phyloP scores from a whole-genome alignment of 2,797 vertebrate species.

The Chaenodraco wilsoni region DNA sequence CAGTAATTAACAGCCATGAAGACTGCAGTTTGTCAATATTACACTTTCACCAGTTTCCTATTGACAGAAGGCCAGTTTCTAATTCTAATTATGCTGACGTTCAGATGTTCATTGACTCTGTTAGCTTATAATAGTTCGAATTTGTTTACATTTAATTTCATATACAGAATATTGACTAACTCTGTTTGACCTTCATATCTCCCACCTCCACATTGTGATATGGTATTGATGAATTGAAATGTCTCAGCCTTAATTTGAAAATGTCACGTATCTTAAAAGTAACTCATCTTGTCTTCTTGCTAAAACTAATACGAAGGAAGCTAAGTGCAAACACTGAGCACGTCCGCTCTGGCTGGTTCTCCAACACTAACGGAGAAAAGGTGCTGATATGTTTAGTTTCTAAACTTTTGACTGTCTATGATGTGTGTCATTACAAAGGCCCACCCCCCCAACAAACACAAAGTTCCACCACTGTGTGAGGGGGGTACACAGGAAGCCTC shows the following conservation, averaged over 20 bases:
- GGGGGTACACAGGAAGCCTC: slow-evolving; percentile 37
- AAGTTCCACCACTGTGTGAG: slow-evolving; percentile 53
- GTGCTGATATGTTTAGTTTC: slow-evolving; percentile 50
- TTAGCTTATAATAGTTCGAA: slow-evolving; percentile 1
- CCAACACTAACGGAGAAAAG: slow-evolving; percentile 38
- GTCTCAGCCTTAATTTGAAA: neutral
- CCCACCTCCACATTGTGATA: slow-evolving; percentile 2
- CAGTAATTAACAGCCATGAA: slow-evolving; percentile 15
- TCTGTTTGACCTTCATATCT: neutral
- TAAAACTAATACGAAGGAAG: slow-evolving; percentile 8
- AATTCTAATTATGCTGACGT: neutral
- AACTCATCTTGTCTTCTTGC: neutral
- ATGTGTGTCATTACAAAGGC: slow-evolving; percentile 50
- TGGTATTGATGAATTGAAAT: neutral
- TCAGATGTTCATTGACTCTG: neutral
- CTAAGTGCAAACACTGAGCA: slow-evolving; percentile 55
- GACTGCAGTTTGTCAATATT: neutral
- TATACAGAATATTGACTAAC: slow-evolving; percentile 4
- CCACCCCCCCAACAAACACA: slow-evolving; percentile 28
- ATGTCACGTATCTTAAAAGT: neutral
- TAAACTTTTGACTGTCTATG: slow-evolving; percentile 51
- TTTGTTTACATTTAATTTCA: neutral
- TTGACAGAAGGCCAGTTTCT: slow-evolving; percentile 3
- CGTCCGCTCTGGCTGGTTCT: slow-evolving; percentile 36
- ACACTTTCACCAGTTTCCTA: neutral